Base-by-base conservation (phyloP, 2,113 vertebrate species). In the Nothobranchius kuhntae region DNA sequence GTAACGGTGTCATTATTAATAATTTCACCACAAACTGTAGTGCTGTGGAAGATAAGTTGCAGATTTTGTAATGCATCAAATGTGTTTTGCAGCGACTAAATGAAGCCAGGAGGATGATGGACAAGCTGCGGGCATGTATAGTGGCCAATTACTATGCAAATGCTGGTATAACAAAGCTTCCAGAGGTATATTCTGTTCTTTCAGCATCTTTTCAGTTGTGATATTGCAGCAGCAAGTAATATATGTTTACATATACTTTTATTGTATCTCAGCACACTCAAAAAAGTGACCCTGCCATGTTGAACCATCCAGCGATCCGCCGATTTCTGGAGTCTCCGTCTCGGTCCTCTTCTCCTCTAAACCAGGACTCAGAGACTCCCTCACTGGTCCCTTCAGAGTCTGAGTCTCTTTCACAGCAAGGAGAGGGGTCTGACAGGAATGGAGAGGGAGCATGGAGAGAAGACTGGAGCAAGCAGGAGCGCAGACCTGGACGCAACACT, bases 21-120 rank as follows among this genome's bases (percentile, higher is more conserved):
- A 21, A 48, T 48, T 48, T n/a, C 6, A 14, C 5, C 13, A 15
- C 8, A n/a, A n/a, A 17, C 0, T 9, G 1, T 2, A 0, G 17
- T 53, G 11, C n/a, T 30, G 13, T 50, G 9, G 9, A 3, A 26
- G 12, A 38, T 17, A 2, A 12, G 0, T 15, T 38, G 30, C 7
- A 14, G 14, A 47, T 3, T 13, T 46, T 45, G 1, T 9, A 35
- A 42, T 46, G 3, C 2, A 44, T 1, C 55, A 5, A 13, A 51
- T 68, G 60, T 84, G 10, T 71, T 84, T 83, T 81, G 0, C 85
- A 99, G 96, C 95, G 98, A 46, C 92, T 99, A 65, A 95, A 95
- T 76, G 98, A 99, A 89, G 98, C 98, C 21, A 94, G 97, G 75
- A 95, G 96, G 83, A 99, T 99, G 98, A 98, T 99, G 98, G 98